Conservation (phyloP, 2,113 vertebrate species). For the Colossoma macropomum region DNA sequence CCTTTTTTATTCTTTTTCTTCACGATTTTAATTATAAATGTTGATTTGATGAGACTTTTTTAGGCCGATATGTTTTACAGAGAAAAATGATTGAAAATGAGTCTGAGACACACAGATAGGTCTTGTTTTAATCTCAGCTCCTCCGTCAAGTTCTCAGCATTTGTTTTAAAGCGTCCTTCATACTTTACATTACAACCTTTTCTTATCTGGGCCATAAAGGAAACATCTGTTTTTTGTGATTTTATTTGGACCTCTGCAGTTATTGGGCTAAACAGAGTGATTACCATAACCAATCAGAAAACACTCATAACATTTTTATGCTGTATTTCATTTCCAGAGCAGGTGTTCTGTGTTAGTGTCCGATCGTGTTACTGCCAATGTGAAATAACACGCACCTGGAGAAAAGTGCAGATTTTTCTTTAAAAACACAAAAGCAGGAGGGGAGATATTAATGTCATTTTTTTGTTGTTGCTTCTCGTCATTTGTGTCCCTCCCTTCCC, state of each 20-base stretch:
- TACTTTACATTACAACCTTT: no score
- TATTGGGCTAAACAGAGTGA: constrained; percentile 74
- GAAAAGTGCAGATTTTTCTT: constrained; percentile 61
- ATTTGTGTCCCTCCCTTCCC: constrained; percentile 15
- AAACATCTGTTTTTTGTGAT: constrained; percentile 53
- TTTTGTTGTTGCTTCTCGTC: constrained; percentile 28
- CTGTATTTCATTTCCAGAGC: constrained; percentile 64
- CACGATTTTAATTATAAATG: no score
- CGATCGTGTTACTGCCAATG: constrained; percentile 66
- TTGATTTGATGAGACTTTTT: no score
- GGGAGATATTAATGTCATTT: constrained; percentile 31
- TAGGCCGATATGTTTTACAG: no score
- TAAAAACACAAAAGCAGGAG: constrained; percentile 54
- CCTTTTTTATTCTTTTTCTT: no score
- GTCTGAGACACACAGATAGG: no score
- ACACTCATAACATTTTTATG: constrained; percentile 71
- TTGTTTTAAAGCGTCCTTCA: no score
- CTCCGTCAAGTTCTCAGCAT: no score
- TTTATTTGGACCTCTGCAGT: constrained; percentile 64
- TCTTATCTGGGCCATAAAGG: neutral
- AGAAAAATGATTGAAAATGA: no score
- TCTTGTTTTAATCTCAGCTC: no score
- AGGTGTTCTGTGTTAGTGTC: constrained; percentile 74
- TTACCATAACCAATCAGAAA: constrained; percentile 78
- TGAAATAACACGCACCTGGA: constrained; percentile 70